These are phyloP conservation scores for Drepanosiphum platanoidis DNA, from an alignment of 2,888 invertebrate genomes.

Conservation along the genomic window DNA sequence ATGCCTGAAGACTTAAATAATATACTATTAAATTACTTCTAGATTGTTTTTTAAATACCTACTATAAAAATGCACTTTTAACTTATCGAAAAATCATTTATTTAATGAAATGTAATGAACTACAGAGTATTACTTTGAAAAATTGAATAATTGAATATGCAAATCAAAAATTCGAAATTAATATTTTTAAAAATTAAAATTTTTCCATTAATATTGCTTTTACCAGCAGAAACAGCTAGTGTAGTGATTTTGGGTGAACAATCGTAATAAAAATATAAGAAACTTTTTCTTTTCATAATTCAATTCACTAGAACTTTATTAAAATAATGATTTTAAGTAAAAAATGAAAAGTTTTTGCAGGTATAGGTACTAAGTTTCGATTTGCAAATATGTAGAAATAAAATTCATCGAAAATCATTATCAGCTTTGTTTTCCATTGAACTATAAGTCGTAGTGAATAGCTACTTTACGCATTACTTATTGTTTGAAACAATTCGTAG, in stretches of 20 bases:
- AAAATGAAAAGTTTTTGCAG: not conserved
- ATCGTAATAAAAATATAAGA: too few species aligned
- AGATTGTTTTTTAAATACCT: too few species aligned
- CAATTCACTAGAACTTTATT: not conserved
- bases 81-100: not conserved
- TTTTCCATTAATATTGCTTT: too few species aligned
- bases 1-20: too few species aligned
- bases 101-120: not conserved
- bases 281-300: too few species aligned
- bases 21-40: too few species aligned
- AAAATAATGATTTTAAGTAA: not conserved
- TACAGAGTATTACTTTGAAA: too few species aligned
- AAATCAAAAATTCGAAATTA: too few species aligned
- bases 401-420: not conserved
- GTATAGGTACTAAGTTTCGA: not conserved
- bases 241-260: not conserved
- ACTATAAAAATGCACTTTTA: too few species aligned
- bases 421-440: not conserved
- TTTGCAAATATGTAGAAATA: not conserved
- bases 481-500: not conserved
- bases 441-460: not conserved
- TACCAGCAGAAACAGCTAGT: not conserved
- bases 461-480: not conserved
- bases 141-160: too few species aligned
- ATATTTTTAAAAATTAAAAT: too few species aligned